Base-by-base conservation (phyloP, 1,140 invertebrate species). In the Drosophila suzukii region DNA sequence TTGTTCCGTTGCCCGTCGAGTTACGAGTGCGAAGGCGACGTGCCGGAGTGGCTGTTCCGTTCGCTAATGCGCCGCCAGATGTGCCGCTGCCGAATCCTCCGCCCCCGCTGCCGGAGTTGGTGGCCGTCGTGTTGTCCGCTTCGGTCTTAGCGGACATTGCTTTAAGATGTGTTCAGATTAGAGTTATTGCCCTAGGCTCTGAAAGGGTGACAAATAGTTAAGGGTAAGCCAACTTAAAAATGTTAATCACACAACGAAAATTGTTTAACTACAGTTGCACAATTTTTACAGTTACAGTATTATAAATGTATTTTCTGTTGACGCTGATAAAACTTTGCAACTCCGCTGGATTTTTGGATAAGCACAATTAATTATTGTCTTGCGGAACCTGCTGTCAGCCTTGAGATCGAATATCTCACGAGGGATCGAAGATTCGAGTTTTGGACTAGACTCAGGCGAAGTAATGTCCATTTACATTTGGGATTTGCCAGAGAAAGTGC, bases 11-110 rank as follows among this genome's bases (percentile, higher is more conserved):
- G 13, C 83, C 78, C 0, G 90, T 91, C 5, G 90, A 91, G 49
- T 90, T 90, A n/a, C 90, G 75, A 32, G 90, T 91, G 56, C 90
- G 86, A 15, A 91, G 58, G n/a, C 90, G 90, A 46, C 90, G 78
- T 7, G 90, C 90, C 34, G 90, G 85, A 11, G 90, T 91, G 30
- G 72, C 59, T 34, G 71, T 82, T 39, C 83, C 90, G 53, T 84
- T 88, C 6, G 78, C 59, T 24, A 65, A 62, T 11, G 41, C 36
- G 12, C 47, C 50, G 34, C 71, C 66, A 24, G 58, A 59, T 15
- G 68, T 66, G n/a, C 49, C 71, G n/a, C 15, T 49, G n/a, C 17
- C 68, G 53, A 58, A 10, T 13, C 50, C 41, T 39, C 65, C 62
- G 11, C 50, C 49, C n/a, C 68, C 66, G 20, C 75, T 79, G 36